Conservation (phyloP, 92 coral and sea anemone genomes). For the Actinostola sp. region DNA sequence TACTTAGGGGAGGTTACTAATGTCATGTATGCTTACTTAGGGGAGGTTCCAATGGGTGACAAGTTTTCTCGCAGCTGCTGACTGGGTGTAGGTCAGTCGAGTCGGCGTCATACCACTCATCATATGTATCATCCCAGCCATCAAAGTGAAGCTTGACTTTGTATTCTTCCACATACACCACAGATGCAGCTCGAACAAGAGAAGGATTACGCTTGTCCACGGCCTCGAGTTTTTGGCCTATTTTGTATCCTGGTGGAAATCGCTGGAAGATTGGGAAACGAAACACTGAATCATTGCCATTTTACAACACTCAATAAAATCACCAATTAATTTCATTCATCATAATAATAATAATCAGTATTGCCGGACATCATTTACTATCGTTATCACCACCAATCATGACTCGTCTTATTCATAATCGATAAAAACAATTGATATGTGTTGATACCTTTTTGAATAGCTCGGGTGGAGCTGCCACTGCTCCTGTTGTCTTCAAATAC, state of each 20-base stretch:
- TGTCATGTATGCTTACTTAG: conserved; percentile 68
- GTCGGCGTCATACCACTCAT: conserved; percentile 91
- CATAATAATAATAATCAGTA: no score
- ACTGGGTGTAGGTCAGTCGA: conserved; percentile 69
- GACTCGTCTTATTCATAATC: no score
- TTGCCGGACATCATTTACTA: no score
- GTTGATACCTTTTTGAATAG: conserved; percentile 72
- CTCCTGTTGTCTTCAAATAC: conserved; percentile 83
- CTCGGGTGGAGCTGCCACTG: conserved; percentile 72
- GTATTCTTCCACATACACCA: conserved; percentile 74
- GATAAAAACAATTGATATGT: no score
- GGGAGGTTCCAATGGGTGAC: conserved; percentile 70
- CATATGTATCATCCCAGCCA: conserved; percentile 98
- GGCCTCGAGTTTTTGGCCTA: conserved; percentile 84
- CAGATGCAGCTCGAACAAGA: conserved; percentile 84
- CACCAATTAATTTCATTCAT: no score
- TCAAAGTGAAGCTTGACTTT: conserved; percentile 92
- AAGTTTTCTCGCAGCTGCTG: conserved; percentile 70
- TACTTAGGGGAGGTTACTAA: no score
- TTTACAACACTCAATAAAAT: no score
- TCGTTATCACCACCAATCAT: no score
- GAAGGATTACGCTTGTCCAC: conserved; percentile 96
- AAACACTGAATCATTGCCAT: neutral
- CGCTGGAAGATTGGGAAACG: conserved; percentile 43
- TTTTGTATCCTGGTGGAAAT: conserved; percentile 68